Evolutionary conservation across 2,888 invertebrate genomes (phyloP), one percentile per base, ranked within the genome.

Genomic region (Aproaerema taeniolella): DNA sequence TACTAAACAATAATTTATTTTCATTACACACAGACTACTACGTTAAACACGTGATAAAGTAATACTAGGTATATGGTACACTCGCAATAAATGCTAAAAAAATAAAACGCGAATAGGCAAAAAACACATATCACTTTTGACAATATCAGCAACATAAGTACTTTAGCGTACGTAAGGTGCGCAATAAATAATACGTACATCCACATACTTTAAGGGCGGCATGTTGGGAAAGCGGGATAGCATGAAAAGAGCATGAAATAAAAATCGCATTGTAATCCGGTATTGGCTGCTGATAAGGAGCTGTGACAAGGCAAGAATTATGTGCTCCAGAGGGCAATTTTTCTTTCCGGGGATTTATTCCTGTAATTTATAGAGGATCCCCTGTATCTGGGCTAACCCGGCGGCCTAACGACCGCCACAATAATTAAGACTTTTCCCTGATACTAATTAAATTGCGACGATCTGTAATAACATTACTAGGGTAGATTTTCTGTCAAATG

Each of bases 231-330:
- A 26, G 26, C 56, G 59, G 71, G 73, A 76, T 73, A 79, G 20
- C 69, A 73, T 77, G 66, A 82, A 86, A 86, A n/a, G n/a, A n/a
- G 72, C 72, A 75, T 77, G 66, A 82, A 86, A 86, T 86, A 86
- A 86, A 82, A 86, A 86, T 86, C 83, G 76, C 76, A 83, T 76
- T 86, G 86, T 86, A 86, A 86, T 86, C 86, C 86, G 83, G 80
- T 86, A 86, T 86, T 86, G 86, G 86, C 72, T 75, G 70, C 70
- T 82, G 86, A 86, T 86, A 86, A 86, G 85, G 83, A 83, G 78
- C 78, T 85, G 86, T 86, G 86, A 86, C 86, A 86, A 86, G 86
- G 81, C 83, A 86, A 86, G 86, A 86, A 86, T 86, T 86, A 86
- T 86, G 86, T 86, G 86, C 86, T 86, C 83, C 74, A 79, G 81